These are phyloP conservation scores for Sebastes minor DNA, from an alignment of 2,797 vertebrate species.

Conservation along the genomic window DNA sequence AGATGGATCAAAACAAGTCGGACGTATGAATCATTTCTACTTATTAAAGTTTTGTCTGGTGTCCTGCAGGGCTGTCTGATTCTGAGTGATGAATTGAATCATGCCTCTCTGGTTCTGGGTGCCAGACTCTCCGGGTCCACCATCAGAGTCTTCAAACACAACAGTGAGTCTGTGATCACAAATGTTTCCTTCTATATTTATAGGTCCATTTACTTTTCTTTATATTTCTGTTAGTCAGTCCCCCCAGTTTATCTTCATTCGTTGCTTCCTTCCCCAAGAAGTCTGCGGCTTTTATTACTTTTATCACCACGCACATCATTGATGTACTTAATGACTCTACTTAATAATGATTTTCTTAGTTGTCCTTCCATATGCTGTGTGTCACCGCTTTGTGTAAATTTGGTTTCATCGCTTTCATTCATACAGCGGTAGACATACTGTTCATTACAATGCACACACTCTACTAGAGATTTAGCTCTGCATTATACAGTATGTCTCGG, in stretches of 20 bases:
- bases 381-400: background rate
- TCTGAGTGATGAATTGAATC: conserved; percentile 95
- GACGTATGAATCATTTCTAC: background rate
- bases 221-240: background rate
- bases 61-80: conserved; percentile 91
- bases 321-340: background rate
- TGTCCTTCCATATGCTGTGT: background rate
- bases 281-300: background rate
- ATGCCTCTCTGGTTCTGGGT: conserved; percentile 91
- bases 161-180: conserved; percentile 86
- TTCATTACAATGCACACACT: background rate
- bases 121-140: conserved; percentile 92
- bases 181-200: background rate
- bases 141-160: conserved; percentile 94
- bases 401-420: background rate
- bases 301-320: background rate
- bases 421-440: background rate
- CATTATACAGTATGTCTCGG: background rate
- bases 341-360: background rate
- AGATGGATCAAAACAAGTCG: background rate
- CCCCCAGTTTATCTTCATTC: background rate
- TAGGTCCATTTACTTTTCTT: background rate
- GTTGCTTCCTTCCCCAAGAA: background rate
- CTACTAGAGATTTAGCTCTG: background rate
- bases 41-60: background rate